These are phyloP conservation scores for Anastrepha obliqua DNA, from an alignment of 1,140 invertebrate species.

Conservation along the genomic window DNA sequence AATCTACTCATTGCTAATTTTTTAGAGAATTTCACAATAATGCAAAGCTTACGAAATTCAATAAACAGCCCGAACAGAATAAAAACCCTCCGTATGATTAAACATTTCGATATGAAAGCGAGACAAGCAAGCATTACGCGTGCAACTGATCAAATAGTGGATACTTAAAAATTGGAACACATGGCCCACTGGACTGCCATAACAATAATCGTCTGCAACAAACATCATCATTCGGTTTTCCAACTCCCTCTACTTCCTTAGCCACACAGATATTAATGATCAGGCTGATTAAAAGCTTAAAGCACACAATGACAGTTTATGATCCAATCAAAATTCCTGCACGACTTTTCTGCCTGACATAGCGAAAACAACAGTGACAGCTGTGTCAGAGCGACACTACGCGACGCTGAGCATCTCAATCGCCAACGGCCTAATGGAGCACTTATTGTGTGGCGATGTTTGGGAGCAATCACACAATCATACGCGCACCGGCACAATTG, in stretches of 20 bases:
- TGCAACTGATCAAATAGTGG: neutral
- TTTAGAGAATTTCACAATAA: neutral
- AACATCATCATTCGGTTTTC: conserved; percentile 12
- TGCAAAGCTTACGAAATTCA: neutral
- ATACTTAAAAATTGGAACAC: conserved; percentile 21
- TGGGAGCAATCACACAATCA: neutral
- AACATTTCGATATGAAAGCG: neutral
- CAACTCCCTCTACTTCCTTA: neutral
- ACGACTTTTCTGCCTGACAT: conserved; percentile 41
- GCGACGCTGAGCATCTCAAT: conserved; percentile 34
- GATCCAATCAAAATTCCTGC: conserved; percentile 53
- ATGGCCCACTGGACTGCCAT: neutral
- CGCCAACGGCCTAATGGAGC: conserved; percentile 28
- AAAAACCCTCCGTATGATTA: neutral
- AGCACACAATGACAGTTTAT: conserved; percentile 51
- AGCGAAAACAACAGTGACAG: neutral
- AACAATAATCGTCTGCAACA: neutral
- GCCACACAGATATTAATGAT: conserved; percentile 12
- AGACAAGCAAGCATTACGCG: neutral
- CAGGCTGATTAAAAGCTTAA: conserved; percentile 47
- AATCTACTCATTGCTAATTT: too few relatives aligned
- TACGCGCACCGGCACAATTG: neutral
- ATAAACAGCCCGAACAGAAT: neutral
- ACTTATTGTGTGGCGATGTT: too few relatives aligned
- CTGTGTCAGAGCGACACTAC: neutral